Evolutionary conservation across 1,140 invertebrate species (phyloP).

Genomic region (Ganaspis sp.): DNA sequence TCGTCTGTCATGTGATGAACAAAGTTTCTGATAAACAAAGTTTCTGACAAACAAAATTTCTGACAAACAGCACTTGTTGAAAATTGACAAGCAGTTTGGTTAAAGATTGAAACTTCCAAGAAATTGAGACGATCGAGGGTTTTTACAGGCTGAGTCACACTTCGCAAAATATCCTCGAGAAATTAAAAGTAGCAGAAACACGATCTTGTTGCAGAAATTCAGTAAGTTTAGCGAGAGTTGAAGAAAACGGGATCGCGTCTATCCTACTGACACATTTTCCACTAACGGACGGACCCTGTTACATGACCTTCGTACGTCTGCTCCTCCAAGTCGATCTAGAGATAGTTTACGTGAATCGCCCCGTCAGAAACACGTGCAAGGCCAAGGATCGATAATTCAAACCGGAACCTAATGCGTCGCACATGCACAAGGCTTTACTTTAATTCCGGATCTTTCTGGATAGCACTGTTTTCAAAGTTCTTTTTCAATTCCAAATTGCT

Average conservation of each 20-base stretch:
- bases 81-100: not conserved
- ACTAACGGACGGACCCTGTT: slow-evolving; percentile 34
- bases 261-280: slow-evolving; percentile 69
- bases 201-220: not conserved
- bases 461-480: not conserved
- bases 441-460: not conserved
- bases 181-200: not conserved
- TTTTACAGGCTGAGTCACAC: not conserved
- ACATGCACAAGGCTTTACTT: not conserved
- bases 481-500: too few species aligned
- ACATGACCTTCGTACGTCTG: slow-evolving; percentile 37
- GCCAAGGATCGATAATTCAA: slow-evolving; percentile 10
- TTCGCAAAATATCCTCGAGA: not conserved
- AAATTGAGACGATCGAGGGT: not conserved
- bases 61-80: not conserved
- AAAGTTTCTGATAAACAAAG: not conserved
- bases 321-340: slow-evolving; percentile 17
- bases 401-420: slow-evolving; percentile 17
- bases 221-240: not conserved
- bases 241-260: slow-evolving; percentile 38
- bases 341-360: slow-evolving; percentile 16
- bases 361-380: slow-evolving; percentile 12
- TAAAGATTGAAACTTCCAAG: not conserved
- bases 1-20: not conserved
- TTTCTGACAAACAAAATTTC: slow-evolving; percentile 7